Evolutionary conservation across 2,797 vertebrate species (phyloP).

Genomic region (Poecile montanus): DNA sequence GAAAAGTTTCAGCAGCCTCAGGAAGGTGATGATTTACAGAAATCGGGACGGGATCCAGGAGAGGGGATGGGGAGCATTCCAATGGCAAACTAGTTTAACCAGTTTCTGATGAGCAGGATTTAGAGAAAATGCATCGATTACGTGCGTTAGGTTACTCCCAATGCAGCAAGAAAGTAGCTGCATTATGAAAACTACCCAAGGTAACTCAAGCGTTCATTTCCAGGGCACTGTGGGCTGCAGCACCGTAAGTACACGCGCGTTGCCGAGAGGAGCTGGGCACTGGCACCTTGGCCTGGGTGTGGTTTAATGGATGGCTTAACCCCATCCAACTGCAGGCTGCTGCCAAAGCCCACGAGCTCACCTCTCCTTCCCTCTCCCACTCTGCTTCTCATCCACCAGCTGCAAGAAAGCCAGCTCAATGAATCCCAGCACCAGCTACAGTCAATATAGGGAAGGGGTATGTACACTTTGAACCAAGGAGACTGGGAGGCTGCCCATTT

Average conservation of each 20-base stretch:
- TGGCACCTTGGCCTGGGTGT: neutral
- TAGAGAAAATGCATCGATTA: neutral
- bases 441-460: neutral
- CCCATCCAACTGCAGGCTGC: neutral
- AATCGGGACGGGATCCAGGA: constrained; percentile 44
- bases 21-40: constrained; percentile 71
- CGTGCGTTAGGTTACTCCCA: neutral
- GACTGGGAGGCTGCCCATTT: neutral
- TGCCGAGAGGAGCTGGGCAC: neutral
- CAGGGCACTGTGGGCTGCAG: neutral
- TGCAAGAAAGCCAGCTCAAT: neutral
- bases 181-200: neutral
- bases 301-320: neutral
- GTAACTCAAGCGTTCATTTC: fast-evolving
- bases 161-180: neutral
- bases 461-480: neutral
- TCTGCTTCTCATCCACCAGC: neutral
- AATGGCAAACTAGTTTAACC: constrained; percentile 63
- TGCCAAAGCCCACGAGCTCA: neutral
- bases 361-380: neutral
- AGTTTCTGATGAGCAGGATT: constrained; percentile 41
- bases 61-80: neutral
- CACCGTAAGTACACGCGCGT: fast-evolving
- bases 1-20: constrained; percentile 32
- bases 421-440: neutral